phyloP scores from a whole-genome alignment of 1,140 invertebrate genomes.

The Venturia canescens region DNA sequence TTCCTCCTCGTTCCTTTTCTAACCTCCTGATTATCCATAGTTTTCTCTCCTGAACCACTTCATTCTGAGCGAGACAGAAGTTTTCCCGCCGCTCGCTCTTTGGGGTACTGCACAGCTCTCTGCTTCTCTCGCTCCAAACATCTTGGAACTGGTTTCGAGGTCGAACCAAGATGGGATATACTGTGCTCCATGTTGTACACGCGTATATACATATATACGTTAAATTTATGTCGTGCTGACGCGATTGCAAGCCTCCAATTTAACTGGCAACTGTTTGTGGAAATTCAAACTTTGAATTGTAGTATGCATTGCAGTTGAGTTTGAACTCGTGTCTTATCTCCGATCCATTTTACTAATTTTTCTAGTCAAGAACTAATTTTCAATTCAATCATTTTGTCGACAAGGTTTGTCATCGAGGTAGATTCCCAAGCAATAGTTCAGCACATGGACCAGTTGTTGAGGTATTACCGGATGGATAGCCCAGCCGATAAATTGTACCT shows the following conservation, averaged over 20 bases:
- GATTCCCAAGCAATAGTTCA: too few species aligned
- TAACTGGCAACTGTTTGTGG: not conserved
- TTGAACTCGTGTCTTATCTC: not conserved
- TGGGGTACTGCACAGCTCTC: not conserved
- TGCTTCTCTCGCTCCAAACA: constrained; percentile 58
- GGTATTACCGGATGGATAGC: too few species aligned
- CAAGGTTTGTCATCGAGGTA: too few species aligned
- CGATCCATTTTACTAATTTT: not conserved
- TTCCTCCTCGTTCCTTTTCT: not conserved
- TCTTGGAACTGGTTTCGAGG: constrained; percentile 57
- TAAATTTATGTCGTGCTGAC: not conserved
- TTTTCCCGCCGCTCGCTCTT: constrained; percentile 30
- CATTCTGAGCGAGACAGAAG: constrained; percentile 15
- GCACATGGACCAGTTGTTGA: too few species aligned
- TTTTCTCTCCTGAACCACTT: not conserved
- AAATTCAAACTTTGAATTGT: not conserved
- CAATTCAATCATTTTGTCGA: too few species aligned
- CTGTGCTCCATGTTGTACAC: not conserved
- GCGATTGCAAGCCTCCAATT: not conserved
- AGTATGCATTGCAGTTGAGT: not conserved
- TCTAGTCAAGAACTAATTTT: too few species aligned
- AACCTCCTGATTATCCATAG: not conserved
- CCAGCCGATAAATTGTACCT: too few species aligned
- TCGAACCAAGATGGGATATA: constrained; percentile 20
- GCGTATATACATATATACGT: too few species aligned